phyloP scores from a whole-genome alignment of 2,797 vertebrate species.

The Melopsittacus undulatus region DNA sequence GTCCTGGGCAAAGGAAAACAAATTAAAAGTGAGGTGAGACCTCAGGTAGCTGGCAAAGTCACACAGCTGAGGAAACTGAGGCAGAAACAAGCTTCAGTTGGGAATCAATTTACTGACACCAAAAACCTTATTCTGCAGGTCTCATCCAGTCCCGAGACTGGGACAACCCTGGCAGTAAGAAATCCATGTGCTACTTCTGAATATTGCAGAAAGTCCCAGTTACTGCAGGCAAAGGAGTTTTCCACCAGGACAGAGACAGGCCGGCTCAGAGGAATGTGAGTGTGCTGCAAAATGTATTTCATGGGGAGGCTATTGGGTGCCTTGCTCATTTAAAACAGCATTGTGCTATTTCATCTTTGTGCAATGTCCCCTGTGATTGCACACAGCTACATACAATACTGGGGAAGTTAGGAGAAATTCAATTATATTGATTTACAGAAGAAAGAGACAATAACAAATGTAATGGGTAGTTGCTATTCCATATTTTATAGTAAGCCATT shows the following conservation, averaged over 20 bases:
- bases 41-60: neutral
- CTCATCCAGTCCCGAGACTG: neutral
- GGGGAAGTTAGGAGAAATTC: slow-evolving; percentile 59
- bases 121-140: neutral
- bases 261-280: neutral
- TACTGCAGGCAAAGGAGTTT: neutral
- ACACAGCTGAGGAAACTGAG: neutral
- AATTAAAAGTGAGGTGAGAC: neutral
- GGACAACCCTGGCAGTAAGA: neutral
- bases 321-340: neutral
- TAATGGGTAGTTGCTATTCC: slow-evolving; percentile 46
- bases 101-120: neutral
- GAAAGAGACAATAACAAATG: slow-evolving; percentile 66
- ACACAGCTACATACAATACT: neutral
- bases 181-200: neutral
- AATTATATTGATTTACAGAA: slow-evolving; percentile 63
- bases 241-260: neutral
- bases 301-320: neutral
- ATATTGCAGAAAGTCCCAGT: neutral
- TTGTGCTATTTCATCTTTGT: slow-evolving; percentile 57
- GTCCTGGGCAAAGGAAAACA: neutral
- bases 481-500: slow-evolving; percentile 56
- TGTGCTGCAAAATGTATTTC: neutral
- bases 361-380: slow-evolving; percentile 45
- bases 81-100: neutral